These are phyloP conservation scores for Scaptomyza tumidula DNA, from an alignment of 2,888 invertebrate species.

Conservation along the genomic window DNA sequence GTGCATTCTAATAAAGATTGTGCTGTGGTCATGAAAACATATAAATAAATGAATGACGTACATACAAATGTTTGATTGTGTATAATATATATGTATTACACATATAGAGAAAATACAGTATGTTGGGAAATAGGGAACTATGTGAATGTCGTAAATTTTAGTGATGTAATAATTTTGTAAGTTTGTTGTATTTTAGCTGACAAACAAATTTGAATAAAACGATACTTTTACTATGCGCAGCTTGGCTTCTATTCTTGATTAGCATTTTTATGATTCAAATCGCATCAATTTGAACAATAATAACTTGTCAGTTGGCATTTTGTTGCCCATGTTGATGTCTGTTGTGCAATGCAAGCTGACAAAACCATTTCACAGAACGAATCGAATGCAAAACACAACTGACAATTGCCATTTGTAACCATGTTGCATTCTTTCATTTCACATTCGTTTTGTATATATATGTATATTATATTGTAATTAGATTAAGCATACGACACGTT, in stretches of 20 bases:
- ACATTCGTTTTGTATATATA: constrained; percentile 26
- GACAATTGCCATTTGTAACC: constrained; percentile 48
- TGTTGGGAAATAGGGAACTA: too few relatives aligned
- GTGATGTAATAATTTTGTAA: too few relatives aligned
- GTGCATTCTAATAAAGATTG: constrained; percentile 9
- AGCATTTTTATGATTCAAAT: not conserved
- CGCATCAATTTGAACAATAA: not conserved
- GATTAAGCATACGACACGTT: constrained; percentile 57
- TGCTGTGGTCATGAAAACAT: constrained; percentile 2
- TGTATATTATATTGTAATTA: constrained; percentile 54
- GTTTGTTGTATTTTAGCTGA: too few relatives aligned
- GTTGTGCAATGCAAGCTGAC: constrained; percentile 11
- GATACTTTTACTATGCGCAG: too few relatives aligned
- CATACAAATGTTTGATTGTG: not conserved
- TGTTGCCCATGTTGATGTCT: constrained; percentile 9
- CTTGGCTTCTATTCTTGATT: too few relatives aligned
- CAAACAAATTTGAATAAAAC: too few relatives aligned
- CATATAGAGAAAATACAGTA: too few relatives aligned
- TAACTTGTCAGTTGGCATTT: constrained; percentile 6
- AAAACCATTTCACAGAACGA: constrained; percentile 10
- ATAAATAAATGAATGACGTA: not conserved
- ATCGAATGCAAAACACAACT: constrained; percentile 40
- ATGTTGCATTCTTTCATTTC: constrained; percentile 23
- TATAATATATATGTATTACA: not conserved
- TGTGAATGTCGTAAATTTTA: too few relatives aligned